Evolutionary conservation across 2,888 invertebrate genomes (phyloP).

Genomic region (Cryptosula pallasiana): DNA sequence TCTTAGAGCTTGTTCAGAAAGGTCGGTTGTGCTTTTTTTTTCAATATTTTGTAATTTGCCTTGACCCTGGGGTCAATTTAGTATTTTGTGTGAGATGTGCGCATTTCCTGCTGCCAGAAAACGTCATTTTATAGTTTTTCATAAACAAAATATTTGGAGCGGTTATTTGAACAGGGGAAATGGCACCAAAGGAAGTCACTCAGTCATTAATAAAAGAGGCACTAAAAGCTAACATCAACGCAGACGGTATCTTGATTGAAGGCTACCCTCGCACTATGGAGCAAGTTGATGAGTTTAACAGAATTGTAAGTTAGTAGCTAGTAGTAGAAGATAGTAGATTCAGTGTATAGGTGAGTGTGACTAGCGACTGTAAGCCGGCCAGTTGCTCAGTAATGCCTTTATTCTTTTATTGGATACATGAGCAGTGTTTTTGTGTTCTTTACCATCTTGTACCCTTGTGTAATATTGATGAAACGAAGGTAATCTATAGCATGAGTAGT

Average conservation of each 20-base stretch:
- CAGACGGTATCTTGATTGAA: slow-evolving; percentile 55
- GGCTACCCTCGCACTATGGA: slow-evolving; percentile 54
- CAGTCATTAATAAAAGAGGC: slow-evolving; percentile 44
- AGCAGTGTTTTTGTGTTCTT: too few relatives aligned
- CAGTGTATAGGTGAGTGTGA: not conserved
- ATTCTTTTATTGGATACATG: not conserved
- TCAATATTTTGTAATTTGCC: not conserved
- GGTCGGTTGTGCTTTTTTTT: slow-evolving; percentile 30
- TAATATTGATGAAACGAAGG: too few relatives aligned
- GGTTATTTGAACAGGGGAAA: too few relatives aligned
- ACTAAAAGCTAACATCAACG: slow-evolving; percentile 39
- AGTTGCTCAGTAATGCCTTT: not conserved
- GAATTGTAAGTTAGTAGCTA: slow-evolving; percentile 25
- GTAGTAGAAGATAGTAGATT: not conserved
- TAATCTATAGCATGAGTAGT: too few relatives aligned
- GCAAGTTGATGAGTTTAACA: slow-evolving; percentile 48
- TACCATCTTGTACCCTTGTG: too few relatives aligned
- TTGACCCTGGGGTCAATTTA: too few relatives aligned
- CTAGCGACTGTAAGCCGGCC: not conserved
- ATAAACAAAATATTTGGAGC: too few relatives aligned
- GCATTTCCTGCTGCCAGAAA: too few relatives aligned
- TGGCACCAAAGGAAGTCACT: slow-evolving; percentile 52
- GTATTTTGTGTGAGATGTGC: too few relatives aligned
- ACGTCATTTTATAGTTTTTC: too few relatives aligned
- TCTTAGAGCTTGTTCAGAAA: slow-evolving; percentile 36